phyloP scores from a whole-genome alignment of 2,888 invertebrate species.

The Tipula confusa region DNA sequence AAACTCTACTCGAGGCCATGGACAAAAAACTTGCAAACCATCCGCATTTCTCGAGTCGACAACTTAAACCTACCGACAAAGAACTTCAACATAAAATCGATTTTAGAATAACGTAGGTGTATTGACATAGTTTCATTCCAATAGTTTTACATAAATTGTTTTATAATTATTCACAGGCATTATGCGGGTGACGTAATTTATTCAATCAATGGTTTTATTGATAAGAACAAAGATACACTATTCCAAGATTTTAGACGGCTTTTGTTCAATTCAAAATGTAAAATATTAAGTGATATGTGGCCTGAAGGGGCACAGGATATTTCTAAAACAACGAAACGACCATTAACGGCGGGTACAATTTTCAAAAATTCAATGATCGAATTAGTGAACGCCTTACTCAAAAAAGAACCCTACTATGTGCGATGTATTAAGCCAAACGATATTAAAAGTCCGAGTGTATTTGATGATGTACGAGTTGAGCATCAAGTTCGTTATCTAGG shows the following conservation, averaged over 20 bases:
- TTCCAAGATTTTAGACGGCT: slow-evolving; percentile 96
- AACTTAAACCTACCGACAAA: slow-evolving; percentile 77
- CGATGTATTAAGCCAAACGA: slow-evolving; percentile 97
- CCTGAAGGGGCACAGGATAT: slow-evolving; percentile 93
- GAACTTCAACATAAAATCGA: slow-evolving; percentile 71
- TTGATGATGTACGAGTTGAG: slow-evolving; percentile 71
- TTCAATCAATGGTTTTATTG: slow-evolving; percentile 83
- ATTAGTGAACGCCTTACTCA: slow-evolving; percentile 79
- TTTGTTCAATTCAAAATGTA: slow-evolving; percentile 75
- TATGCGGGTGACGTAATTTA: slow-evolving; percentile 98
- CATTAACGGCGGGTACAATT: slow-evolving; percentile 86
- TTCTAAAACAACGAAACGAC: slow-evolving; percentile 88
- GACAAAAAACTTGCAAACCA: slow-evolving; percentile 81
- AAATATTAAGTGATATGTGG: slow-evolving; percentile 84
- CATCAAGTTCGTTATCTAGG: slow-evolving; percentile 70
- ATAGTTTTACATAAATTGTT: slow-evolving; percentile 16
- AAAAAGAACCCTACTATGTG: slow-evolving; percentile 95
- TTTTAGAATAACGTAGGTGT: slow-evolving; percentile 63
- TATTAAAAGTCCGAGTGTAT: slow-evolving; percentile 77
- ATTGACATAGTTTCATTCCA: slow-evolving; percentile 39
- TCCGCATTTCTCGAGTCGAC: slow-evolving; percentile 85
- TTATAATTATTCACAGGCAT: slow-evolving; percentile 52
- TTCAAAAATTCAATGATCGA: slow-evolving; percentile 94
- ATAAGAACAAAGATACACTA: slow-evolving; percentile 94
- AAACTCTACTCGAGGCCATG: slow-evolving; percentile 88